phyloP scores from a whole-genome alignment of 2,888 invertebrate species.

The Copidosoma aretas region DNA sequence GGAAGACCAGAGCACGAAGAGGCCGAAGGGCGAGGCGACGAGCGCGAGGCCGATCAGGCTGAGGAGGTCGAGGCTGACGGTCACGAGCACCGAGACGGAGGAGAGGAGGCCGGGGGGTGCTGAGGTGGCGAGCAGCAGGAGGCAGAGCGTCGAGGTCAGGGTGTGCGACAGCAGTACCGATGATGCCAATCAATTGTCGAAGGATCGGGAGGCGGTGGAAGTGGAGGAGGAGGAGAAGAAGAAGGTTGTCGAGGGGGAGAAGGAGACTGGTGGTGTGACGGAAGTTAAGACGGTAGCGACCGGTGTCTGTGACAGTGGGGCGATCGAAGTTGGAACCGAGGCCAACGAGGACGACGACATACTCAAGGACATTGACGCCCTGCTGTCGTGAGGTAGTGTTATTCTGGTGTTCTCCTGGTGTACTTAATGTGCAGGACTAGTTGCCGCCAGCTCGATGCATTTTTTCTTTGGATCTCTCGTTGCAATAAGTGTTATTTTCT shows the following conservation, averaged over 20 bases:
- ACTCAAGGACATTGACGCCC: constrained; percentile 56
- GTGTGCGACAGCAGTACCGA: constrained; percentile 57
- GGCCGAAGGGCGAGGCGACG: constrained; percentile 10
- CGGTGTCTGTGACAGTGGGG: too few relatives aligned
- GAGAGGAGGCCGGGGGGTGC: constrained; percentile 24
- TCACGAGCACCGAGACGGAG: constrained; percentile 15
- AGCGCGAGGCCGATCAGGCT: constrained; percentile 39
- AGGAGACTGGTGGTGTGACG: constrained; percentile 30
- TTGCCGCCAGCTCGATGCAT: background rate
- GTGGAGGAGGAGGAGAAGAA: constrained; percentile 26
- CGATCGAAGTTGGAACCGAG: background rate
- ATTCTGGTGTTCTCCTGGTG: background rate
- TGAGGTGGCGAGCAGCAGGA: constrained; percentile 22
- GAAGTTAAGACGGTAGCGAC: constrained; percentile 9
- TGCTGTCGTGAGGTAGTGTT: constrained; percentile 44
- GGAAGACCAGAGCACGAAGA: constrained; percentile 23
- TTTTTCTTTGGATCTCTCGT: constrained; percentile 16
- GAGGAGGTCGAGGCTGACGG: constrained; percentile 1
- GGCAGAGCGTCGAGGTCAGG: constrained; percentile 50
- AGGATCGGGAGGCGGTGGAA: constrained; percentile 15
- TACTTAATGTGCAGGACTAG: constrained; percentile 4
- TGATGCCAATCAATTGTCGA: constrained; percentile 40
- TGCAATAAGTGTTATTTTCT: constrained; percentile 4
- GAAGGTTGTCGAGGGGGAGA: constrained; percentile 25
- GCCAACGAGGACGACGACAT: constrained; percentile 55